phyloP scores from a whole-genome alignment of 2,797 vertebrate species.

The Sebastes vulpes region DNA sequence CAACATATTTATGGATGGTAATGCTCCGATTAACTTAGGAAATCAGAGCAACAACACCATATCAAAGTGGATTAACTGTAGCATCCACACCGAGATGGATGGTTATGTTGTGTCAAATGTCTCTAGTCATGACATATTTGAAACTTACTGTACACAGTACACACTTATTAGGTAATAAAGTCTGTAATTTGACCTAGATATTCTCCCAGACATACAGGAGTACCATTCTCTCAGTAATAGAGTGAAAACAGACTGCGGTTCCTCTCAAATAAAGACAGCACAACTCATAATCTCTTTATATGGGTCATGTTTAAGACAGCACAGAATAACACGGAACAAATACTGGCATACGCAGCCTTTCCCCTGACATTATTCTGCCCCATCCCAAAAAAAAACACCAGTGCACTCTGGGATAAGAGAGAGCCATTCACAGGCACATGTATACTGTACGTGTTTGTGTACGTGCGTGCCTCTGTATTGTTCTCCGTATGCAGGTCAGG shows the following conservation, averaged over 20 bases:
- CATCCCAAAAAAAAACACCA: conserved; percentile 33
- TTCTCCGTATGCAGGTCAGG: conserved; percentile 41
- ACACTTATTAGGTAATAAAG: background rate
- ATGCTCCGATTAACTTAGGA: background rate
- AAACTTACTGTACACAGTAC: background rate
- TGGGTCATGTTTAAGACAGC: conserved; percentile 77
- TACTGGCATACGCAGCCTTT: conserved; percentile 56
- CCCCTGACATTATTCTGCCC: conserved; percentile 44
- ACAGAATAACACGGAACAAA: conserved; percentile 73
- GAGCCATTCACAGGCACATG: conserved; percentile 37
- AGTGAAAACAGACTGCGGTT: conserved; percentile 12
- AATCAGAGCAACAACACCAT: background rate
- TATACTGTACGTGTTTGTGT: background rate
- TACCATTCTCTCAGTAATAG: background rate
- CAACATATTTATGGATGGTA: background rate
- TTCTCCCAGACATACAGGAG: conserved; percentile 9
- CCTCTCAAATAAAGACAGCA: conserved; percentile 58
- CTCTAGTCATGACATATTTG: background rate
- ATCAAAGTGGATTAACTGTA: background rate
- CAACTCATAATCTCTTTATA: conserved; percentile 58
- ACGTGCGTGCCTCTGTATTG: conserved; percentile 21
- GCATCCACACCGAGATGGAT: background rate
- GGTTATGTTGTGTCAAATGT: background rate
- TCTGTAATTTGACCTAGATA: background rate
- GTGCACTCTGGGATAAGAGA: conserved; percentile 53